phyloP scores from a whole-genome alignment of 2,888 invertebrate species.

The Epinotia brunnichana region DNA sequence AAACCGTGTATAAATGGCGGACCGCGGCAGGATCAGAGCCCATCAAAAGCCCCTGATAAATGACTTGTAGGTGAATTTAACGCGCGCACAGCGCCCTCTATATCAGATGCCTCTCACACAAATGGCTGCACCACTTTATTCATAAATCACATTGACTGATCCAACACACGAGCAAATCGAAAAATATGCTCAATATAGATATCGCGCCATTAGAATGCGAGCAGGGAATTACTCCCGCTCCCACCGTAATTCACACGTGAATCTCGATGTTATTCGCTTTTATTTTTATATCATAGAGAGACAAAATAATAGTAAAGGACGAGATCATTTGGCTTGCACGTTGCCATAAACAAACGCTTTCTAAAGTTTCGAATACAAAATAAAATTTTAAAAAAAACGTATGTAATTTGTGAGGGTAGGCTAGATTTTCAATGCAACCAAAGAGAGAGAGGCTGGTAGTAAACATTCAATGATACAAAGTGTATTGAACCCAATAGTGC shows the following conservation, averaged over 20 bases:
- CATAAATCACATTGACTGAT: conserved; percentile 65
- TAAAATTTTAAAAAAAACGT: background rate
- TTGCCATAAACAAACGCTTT: background rate
- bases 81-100: conserved; percentile 41
- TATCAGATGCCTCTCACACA: conserved; percentile 44
- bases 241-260: conserved; percentile 41
- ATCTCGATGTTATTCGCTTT: conserved; percentile 41
- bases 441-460: background rate
- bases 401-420: background rate
- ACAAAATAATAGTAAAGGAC: background rate
- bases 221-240: conserved; percentile 43
- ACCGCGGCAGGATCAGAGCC: conserved; percentile 54
- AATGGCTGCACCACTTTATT: conserved; percentile 52
- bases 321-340: background rate
- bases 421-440: background rate
- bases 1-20: conserved; percentile 54
- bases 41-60: conserved; percentile 61
- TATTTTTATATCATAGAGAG: conserved; percentile 22
- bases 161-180: conserved; percentile 61
- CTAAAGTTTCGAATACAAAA: background rate
- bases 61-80: conserved; percentile 51
- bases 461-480: background rate
- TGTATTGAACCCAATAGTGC: background rate
- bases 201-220: conserved; percentile 55
- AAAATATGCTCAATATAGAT: conserved; percentile 68